Evolutionary conservation across 2,113 vertebrate species (phyloP), one percentile per base, ranked within the genome.

Genomic region (Solea solea): DNA sequence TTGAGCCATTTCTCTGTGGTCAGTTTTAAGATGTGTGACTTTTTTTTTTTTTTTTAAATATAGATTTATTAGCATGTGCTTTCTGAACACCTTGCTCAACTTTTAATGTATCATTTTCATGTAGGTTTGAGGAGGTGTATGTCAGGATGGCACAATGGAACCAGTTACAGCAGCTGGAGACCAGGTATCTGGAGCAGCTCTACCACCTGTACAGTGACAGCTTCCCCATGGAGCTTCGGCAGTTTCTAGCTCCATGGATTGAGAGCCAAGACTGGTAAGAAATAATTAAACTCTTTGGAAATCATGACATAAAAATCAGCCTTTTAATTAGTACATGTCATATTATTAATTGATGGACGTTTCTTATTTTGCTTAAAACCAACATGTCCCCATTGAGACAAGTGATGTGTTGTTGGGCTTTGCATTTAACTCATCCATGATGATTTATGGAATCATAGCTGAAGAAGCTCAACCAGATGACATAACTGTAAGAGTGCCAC

Each of bases 131-230:
- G 81, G 65, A 76, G 63, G 68, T 55, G 15, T 74, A 40, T 62
- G 88, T 82, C 94, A 96, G 82, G 82, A 99, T 99, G 98, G 96
- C 98, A 3, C 97, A 99, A 88, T 99, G 98, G 98, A 99, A 99
- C 90, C 97, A 99, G 94, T 94, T 99, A 21, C 98, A 99, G 93
- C 97, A 99, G 93, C 93, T 99, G 51, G 97, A 99, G 90, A 97
- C 97, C 0, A 93, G 97, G 48, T 98, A 99, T 86, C 91, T 99
- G 94, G 98, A 99, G 89, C 98, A 99, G 90, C 95, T 99, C 16
- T 97, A 99, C 86, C 97, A 99, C 87, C 91, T 99, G 60, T 99
- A 99, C 92, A 99, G 97, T 0, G 98, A 99, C 94, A 99, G 98
- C 92, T 99, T 99, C 65, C 98, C 98, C 2, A 98, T 99, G 98